Evolutionary conservation across 2,888 invertebrate species (phyloP), one percentile per base, ranked within the genome.

Genomic region (Lottia gigantea): DNA sequence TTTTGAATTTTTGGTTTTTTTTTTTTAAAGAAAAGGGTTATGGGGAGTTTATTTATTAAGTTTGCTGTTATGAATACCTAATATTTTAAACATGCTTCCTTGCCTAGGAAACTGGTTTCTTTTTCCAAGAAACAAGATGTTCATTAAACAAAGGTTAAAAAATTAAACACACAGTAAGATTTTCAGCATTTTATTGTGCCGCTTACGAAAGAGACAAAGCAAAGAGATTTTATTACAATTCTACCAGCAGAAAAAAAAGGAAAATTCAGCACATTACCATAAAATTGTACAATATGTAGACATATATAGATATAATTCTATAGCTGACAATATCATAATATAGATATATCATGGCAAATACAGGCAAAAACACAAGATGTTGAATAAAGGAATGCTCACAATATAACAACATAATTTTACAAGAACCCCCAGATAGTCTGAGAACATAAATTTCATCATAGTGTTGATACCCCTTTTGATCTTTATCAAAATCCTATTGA

Each of bases 371-470:
- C 55, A 55, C 23, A 40, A 23, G 55, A 55, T 55, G 55, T 55
- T 55, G 55, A 55, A 23, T 55, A 55, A 55, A 55, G 55, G 55
- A 55, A 55, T 55, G 55, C 55, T 55, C 55, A 55, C 55, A 55
- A 55, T 55, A 55, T 55, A 55, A 55, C 55, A 55, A 55, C 55
- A 55, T 55, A 23, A 23, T 12, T 40, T 55, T 55, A 55, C 55
- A 55, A 23, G 19, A 12, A 6, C 40, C 40, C 40, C 40, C 7
- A 40, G 40, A 11, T 11, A 40, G 2, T 1, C 11, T 11, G 40
- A 8, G 2, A 8, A 11, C 40, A 40, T 40, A 40, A 40, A 40
- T 40, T 40, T 1, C 7, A 40, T 40, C 40, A 40, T 8, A 40
- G 7, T n/a, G n/a, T 1, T 40, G 40, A 40, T 8, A 40, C 11